phyloP scores from a whole-genome alignment of 2,113 vertebrate genomes.

The Notiomystis cincta region DNA sequence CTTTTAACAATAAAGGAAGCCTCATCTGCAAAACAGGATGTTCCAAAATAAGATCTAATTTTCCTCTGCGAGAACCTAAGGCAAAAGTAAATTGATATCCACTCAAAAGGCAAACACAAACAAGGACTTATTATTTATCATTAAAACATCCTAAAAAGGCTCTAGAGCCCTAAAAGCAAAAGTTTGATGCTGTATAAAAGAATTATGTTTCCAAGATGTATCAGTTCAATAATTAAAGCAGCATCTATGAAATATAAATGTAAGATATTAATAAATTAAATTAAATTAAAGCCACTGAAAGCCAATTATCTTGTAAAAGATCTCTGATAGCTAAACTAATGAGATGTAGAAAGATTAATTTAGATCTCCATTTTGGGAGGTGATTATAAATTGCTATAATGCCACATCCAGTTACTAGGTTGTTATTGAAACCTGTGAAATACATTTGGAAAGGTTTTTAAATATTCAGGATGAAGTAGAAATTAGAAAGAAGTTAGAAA shows the following conservation, averaged over 20 bases:
- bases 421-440: conserved; percentile 54
- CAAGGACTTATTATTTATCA: conserved; percentile 3
- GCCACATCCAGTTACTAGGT: conserved; percentile 35
- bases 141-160: not conserved
- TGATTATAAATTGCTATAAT: conserved; percentile 57
- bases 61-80: not conserved
- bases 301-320: conserved; percentile 59
- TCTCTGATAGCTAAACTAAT: conserved; percentile 58
- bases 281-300: conserved; percentile 57
- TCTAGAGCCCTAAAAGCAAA: conserved; percentile 25
- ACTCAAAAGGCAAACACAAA: conserved; percentile 14
- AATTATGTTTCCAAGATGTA: conserved; percentile 48
- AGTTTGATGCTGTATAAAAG: conserved; percentile 31
- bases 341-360: conserved; percentile 67
- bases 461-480: conserved; percentile 42
- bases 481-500: conserved; percentile 49
- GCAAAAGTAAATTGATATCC: conserved; percentile 5
- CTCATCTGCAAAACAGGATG: conserved; percentile 1
- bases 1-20: not conserved
- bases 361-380: conserved; percentile 31
- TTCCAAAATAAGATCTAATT: conserved; percentile 34
- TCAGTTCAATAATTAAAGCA: conserved; percentile 59
- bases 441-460: conserved; percentile 44
- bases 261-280: conserved; percentile 63
- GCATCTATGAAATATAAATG: conserved; percentile 63